Conservation (phyloP, 2,888 invertebrate genomes). For the Scaptomyza cyrtandrae region DNA sequence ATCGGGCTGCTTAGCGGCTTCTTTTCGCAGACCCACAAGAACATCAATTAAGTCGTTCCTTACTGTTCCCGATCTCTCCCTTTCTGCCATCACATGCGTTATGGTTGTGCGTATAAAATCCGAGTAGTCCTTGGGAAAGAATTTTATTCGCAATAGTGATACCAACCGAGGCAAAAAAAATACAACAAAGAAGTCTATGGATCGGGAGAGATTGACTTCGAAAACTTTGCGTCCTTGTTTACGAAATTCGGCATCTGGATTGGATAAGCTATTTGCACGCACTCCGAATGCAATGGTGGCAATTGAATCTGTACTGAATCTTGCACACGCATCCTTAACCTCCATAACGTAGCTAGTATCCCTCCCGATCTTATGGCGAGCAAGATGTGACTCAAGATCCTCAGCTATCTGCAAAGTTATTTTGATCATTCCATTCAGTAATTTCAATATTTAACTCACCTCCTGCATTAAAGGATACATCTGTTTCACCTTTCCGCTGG, state of each 20-base stretch:
- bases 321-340: conserved; percentile 76
- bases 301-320: conserved; percentile 82
- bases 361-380: conserved; percentile 1
- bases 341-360: conserved; percentile 61
- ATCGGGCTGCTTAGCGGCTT: conserved; percentile 53
- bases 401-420: conserved; percentile 62
- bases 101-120: conserved; percentile 84
- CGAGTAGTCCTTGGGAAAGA: conserved; percentile 74
- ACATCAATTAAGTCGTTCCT: conserved; percentile 86
- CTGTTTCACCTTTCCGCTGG: conserved; percentile 83
- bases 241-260: conserved; percentile 81
- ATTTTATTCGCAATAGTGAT: conserved; percentile 65
- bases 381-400: conserved; percentile 71
- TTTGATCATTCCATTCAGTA: not conserved
- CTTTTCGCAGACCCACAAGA: conserved; percentile 84
- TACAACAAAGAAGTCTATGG: conserved; percentile 72
- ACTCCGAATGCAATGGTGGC: conserved; percentile 82
- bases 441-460: conserved; percentile 47
- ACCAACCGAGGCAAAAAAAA: conserved; percentile 82
- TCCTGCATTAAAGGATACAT: conserved; percentile 82
- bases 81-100: conserved; percentile 82
- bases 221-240: conserved; percentile 73
- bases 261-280: conserved; percentile 78
- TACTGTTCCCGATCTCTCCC: conserved; percentile 82
- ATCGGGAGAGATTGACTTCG: conserved; percentile 55